Conservation (phyloP, 2,113 vertebrate genomes). For the Fregata magnificens region DNA sequence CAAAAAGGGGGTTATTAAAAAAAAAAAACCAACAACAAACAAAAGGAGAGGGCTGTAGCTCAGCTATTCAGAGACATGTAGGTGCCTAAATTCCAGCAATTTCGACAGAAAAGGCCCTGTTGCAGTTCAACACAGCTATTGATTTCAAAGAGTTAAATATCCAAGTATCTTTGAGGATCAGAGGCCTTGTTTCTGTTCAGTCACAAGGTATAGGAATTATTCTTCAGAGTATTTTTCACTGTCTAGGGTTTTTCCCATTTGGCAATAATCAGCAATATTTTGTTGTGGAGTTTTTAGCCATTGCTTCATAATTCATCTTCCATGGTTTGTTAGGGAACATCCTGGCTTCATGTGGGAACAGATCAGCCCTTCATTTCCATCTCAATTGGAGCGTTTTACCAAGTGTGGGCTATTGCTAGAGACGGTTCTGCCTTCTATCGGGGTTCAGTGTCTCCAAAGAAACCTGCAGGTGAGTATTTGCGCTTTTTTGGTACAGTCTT, state of each 20-base stretch:
- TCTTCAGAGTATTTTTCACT: neutral
- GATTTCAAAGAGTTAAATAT: neutral
- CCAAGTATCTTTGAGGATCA: neutral
- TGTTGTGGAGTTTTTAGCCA: neutral
- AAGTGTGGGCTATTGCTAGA: constrained; percentile 92
- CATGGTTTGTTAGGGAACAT: constrained; percentile 79
- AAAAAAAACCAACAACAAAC: no score
- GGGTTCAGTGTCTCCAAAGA: constrained; percentile 86
- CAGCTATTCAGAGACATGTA: neutral
- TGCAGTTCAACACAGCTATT: neutral
- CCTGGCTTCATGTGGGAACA: constrained; percentile 95
- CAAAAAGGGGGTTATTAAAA: neutral
- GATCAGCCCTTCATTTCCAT: constrained; percentile 94
- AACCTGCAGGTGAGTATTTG: constrained; percentile 82
- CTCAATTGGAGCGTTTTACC: constrained; percentile 86
- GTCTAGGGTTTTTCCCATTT: neutral
- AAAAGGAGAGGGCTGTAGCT: neutral
- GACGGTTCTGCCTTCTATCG: constrained; percentile 95
- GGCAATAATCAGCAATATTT: neutral
- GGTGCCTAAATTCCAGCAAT: neutral
- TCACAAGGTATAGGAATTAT: neutral
- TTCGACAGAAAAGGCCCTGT: neutral
- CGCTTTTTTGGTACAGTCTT: neutral
- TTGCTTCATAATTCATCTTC: neutral
- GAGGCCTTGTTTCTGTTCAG: neutral